Percentiles rank a stretch among this genome's conserved stretches.
phyloP scores from a whole-genome alignment of 2,113 vertebrate genomes.

The Thalassarche chlororhynchos region DNA sequence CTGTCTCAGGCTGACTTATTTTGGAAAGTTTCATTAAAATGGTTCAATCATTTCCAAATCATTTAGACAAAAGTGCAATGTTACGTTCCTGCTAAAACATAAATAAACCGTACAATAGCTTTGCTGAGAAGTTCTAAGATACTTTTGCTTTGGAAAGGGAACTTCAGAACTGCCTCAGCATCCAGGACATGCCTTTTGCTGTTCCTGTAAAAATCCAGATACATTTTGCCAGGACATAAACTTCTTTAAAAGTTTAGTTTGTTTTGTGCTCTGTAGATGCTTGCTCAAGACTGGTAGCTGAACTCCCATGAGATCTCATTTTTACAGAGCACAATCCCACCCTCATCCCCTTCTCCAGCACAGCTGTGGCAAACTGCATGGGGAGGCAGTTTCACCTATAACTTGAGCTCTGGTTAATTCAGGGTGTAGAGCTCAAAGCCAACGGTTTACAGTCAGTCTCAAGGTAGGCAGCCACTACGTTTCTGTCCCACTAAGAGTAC shows the following conservation, averaged over 20 bases:
- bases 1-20: slow-evolving; percentile 27
- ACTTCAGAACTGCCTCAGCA: not conserved
- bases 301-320: not conserved
- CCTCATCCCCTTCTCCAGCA: not conserved
- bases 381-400: not conserved
- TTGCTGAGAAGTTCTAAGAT: not conserved
- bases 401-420: not conserved
- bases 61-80: not conserved
- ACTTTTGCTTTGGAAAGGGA: not conserved
- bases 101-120: not conserved
- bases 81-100: not conserved
- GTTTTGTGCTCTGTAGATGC: not conserved
- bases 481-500: not conserved
- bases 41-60: not conserved
- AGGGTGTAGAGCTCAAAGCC: not conserved
- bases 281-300: not conserved
- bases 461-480: not conserved
- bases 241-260: not conserved
- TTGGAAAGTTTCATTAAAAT: slow-evolving; percentile 13
- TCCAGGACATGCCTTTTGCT: not conserved
- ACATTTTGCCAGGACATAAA: not conserved
- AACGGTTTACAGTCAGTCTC: not conserved
- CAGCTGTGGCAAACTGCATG: not conserved
- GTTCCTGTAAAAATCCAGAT: not conserved
- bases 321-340: not conserved